phyloP scores from a whole-genome alignment of 2,113 vertebrate genomes.

The Sylvietta virens region DNA sequence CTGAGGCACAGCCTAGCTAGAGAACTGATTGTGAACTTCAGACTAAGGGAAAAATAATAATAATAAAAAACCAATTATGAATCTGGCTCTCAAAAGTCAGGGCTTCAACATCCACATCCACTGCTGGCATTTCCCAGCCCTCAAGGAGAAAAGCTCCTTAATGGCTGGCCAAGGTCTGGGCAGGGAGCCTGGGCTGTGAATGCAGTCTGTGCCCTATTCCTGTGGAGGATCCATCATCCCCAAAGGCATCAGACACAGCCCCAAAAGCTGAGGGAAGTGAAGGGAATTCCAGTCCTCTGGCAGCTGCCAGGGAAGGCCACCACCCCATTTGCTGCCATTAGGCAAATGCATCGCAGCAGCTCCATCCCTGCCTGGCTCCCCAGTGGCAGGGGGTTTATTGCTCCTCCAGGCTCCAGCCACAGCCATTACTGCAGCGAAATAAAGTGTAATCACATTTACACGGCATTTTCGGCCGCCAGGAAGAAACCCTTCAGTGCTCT shows the following conservation, averaged over 20 bases:
- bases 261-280: neutral
- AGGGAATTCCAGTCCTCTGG: neutral
- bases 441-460: slow-evolving; percentile 3
- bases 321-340: neutral
- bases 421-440: neutral
- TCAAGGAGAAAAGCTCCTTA: neutral
- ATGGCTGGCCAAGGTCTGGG: fast-evolving
- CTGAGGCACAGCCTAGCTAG: neutral
- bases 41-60: fast-evolving
- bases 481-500: neutral
- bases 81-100: neutral
- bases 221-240: neutral
- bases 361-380: neutral
- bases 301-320: neutral
- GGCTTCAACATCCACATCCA: neutral
- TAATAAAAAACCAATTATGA: neutral
- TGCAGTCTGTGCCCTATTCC: fast-evolving
- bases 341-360: neutral
- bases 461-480: neutral
- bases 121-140: neutral
- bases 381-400: neutral
- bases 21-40: neutral
- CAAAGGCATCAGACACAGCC: neutral
- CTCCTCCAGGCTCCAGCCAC: neutral
- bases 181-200: neutral